Percentiles rank a stretch among this genome's conserved stretches.
phyloP scores from a whole-genome alignment of 2,888 invertebrate species.

The Diloba caeruleocephala region DNA sequence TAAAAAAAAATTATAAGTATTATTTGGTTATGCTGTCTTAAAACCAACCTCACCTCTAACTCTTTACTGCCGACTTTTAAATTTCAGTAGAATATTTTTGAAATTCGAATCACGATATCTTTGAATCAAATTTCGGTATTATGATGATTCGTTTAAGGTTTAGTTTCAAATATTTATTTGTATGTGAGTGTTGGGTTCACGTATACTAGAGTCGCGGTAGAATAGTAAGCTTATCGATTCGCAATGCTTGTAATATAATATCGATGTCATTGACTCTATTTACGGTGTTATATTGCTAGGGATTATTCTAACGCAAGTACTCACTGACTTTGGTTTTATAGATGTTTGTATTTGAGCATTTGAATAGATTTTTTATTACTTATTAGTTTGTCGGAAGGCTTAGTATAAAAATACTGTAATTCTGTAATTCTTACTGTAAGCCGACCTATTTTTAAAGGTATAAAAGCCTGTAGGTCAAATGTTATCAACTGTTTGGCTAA shows the following conservation, averaged over 20 bases:
- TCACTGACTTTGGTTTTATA: conserved; percentile 28
- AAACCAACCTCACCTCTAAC: conserved; percentile 18
- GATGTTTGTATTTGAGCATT: conserved; percentile 5
- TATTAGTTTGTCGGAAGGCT: background rate
- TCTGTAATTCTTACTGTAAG: too few relatives aligned
- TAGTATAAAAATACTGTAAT: too few relatives aligned
- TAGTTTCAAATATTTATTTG: conserved; percentile 9
- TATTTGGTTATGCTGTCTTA: conserved; percentile 30
- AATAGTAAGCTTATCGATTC: conserved; percentile 61
- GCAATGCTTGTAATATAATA: conserved; percentile 67
- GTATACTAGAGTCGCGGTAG: conserved; percentile 38
- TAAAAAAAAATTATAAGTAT: conserved; percentile 30
- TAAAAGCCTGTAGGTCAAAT: too few relatives aligned
- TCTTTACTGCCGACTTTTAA: background rate
- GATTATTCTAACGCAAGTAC: conserved; percentile 37
- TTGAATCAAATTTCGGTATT: conserved; percentile 21
- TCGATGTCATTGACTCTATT: conserved; percentile 73
- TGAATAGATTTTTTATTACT: too few relatives aligned
- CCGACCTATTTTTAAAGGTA: too few relatives aligned
- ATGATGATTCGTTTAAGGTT: conserved; percentile 4
- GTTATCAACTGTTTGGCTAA: too few relatives aligned
- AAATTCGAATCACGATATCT: conserved; percentile 1
- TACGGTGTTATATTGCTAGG: conserved; percentile 55
- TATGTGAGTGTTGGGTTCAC: conserved; percentile 11
- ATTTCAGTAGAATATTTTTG: conserved; percentile 5